Evolutionary conservation across 2,888 invertebrate species (phyloP).

Genomic region (Xylota sylvarum): DNA sequence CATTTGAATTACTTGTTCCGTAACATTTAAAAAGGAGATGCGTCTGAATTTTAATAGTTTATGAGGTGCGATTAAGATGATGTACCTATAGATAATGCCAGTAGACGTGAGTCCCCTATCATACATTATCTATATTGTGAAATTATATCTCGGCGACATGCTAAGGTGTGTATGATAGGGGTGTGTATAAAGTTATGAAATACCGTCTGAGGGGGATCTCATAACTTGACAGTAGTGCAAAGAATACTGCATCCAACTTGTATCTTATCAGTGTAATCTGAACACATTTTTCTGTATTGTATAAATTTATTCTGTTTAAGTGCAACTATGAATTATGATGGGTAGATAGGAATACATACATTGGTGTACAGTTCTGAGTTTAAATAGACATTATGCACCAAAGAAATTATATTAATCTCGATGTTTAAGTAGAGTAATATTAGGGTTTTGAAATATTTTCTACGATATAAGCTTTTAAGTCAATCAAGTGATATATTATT

Average conservation of each 20-base stretch:
- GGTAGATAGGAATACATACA: no score
- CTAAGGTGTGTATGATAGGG: neutral
- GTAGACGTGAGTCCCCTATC: neutral
- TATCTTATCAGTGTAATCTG: conserved; percentile 10
- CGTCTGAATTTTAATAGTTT: neutral
- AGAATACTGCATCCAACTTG: neutral
- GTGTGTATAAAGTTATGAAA: conserved; percentile 18
- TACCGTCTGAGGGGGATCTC: neutral
- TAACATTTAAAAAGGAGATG: neutral
- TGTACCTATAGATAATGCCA: neutral
- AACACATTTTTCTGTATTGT: neutral
- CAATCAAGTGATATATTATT: no score
- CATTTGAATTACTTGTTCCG: neutral
- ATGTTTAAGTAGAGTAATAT: no score
- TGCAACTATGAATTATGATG: conserved; percentile 2
- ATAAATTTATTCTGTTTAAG: neutral
- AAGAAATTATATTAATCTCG: no score
- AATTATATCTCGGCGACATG: neutral
- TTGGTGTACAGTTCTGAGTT: no score
- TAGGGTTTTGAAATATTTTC: no score
- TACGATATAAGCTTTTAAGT: no score
- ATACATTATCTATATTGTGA: neutral
- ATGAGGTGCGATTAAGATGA: conserved; percentile 23
- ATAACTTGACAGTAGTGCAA: conserved; percentile 6
- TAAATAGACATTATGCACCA: no score